Base-by-base conservation (phyloP, 1,140 invertebrate genomes). In the Scaptomyza pallida region DNA sequence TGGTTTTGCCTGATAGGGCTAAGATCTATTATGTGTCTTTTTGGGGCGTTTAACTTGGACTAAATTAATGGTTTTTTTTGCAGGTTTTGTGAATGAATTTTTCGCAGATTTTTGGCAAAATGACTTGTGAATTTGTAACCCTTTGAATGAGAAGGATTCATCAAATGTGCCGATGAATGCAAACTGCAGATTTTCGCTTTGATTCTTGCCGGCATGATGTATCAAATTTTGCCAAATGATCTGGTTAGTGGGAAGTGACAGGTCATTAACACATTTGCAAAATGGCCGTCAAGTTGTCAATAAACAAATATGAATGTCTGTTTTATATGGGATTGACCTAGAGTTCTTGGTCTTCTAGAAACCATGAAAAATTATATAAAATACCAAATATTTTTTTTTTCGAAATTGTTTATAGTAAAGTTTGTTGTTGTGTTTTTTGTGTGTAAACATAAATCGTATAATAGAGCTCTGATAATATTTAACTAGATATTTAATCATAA, bases 401-500 rank as follows among this genome's bases (percentile, higher is more conserved):
- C 1, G n/a, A 16, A 37, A 17, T 56, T 19, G 63, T 78, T 63
- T 85, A 47, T 76, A 76, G 19, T 64, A n/a, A 9, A 45, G 17
- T 60, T 51, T 51, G 10, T 13, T 26, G 23, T 2, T 26, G 3
- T 55, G 47, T 57, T 51, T 8, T 23, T 48, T 33, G 26, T 37
- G 59, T 82, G 75, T 82, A 82, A 74, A 82, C 68, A 85, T 80
- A 85, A 75, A 73, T 85, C 61, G 75, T 83, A 78, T 72, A 83
- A 61, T 70, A 55, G 19, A 82, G 60, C 78, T 85, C 48, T 73
- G 72, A 85, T n/a, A n/a, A 81, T 85, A 81, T 81, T 81, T 86
- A 77, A 73, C 80, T 76, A 86, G 47, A 16, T 75, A 65, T 54
- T 51, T 69, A 47, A 40, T 26, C 60, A 54, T 70, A 86, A 86